A percentile compares a stretch with the other conserved stretches of the same genome.
Conservation (phyloP, 2,888 invertebrate species). For the Lithophane ornitopus region DNA sequence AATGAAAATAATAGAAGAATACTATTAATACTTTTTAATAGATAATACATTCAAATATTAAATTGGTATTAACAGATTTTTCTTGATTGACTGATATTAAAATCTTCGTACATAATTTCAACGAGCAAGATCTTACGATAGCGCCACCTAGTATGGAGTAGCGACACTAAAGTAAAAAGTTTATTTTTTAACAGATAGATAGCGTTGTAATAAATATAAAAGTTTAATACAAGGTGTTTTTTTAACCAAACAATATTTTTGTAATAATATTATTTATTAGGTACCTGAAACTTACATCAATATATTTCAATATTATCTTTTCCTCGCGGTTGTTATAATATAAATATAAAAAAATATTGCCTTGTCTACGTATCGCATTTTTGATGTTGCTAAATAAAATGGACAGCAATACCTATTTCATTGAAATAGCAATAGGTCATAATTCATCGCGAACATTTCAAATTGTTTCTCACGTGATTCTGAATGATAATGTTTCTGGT, state of each 20-base stretch:
- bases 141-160: slow-evolving; percentile 80
- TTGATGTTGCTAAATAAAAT: background rate
- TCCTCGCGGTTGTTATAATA: background rate
- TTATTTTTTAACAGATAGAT: slow-evolving; percentile 59
- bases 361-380: background rate
- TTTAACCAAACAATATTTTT: background rate
- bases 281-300: background rate
- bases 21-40: background rate
- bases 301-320: background rate
- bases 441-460: slow-evolving; percentile 34
- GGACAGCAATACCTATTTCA: background rate
- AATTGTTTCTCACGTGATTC: slow-evolving; percentile 28
- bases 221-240: background rate
- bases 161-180: slow-evolving; percentile 63
- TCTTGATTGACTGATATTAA: background rate
- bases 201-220: slow-evolving; percentile 56
- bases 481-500: slow-evolving; percentile 28
- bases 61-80: background rate
- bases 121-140: background rate
- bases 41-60: background rate
- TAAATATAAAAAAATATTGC: background rate
- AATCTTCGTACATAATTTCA: too few species aligned
- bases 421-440: slow-evolving; percentile 2
- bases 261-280: background rate
- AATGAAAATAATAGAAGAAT: background rate